Conservation (phyloP, 1,140 invertebrate genomes). For the Drosophila jambulina region DNA sequence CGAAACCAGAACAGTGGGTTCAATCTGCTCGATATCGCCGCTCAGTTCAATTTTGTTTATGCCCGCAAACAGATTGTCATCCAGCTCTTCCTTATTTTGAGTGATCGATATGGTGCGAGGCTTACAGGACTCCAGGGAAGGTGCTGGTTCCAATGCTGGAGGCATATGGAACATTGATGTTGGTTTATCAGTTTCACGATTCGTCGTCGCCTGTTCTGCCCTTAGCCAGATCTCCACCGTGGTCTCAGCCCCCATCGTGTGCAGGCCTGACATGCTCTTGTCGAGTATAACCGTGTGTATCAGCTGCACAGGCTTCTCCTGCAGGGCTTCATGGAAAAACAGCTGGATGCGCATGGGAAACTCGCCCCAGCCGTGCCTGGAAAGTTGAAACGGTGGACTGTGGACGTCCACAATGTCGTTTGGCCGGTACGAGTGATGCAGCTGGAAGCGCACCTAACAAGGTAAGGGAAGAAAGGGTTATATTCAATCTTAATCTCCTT, state of each 20-base stretch:
- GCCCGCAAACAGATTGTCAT: conserved; percentile 76
- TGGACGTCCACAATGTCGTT: conserved; percentile 94
- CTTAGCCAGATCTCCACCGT: conserved; percentile 90
- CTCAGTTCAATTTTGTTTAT: conserved; percentile 68
- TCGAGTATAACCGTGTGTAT: conserved; percentile 94
- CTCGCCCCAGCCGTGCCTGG: conserved; percentile 95
- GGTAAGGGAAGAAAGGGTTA: not conserved
- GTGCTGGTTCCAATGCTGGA: not conserved
- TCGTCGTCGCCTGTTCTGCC: conserved; percentile 65
- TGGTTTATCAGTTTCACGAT: not conserved
- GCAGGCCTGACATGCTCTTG: conserved; percentile 93
- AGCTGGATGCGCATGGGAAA: conserved; percentile 93
- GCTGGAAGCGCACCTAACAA: conserved; percentile 89
- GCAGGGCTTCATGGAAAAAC: conserved; percentile 89
- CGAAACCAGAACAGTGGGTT: conserved; percentile 71
- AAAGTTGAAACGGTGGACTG: conserved; percentile 92
- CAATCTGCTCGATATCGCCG: conserved; percentile 71
- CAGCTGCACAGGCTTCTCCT: conserved; percentile 92
- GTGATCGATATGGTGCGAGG: conserved; percentile 68
- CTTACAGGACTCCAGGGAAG: conserved; percentile 20
- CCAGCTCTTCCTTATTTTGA: conserved; percentile 76
- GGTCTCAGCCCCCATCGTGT: conserved; percentile 93
- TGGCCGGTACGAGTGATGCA: conserved; percentile 95
- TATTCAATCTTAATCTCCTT: not conserved
- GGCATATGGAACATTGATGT: not conserved